Percentiles rank a stretch among this genome's conserved stretches.
phyloP scores from a whole-genome alignment of 2,888 invertebrate genomes.

The Himalopsyche japonica region DNA sequence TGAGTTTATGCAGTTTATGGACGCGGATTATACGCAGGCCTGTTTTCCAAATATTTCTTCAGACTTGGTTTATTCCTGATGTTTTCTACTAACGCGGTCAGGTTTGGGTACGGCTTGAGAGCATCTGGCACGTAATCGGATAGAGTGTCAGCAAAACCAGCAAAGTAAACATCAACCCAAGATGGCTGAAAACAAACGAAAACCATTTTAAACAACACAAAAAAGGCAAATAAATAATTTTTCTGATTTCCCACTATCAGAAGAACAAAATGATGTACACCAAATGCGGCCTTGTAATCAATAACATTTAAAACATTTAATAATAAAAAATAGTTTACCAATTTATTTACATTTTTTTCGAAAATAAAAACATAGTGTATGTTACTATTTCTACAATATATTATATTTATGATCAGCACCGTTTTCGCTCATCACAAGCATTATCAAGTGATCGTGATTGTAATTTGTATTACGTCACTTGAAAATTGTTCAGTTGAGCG shows the following conservation, averaged over 20 bases:
- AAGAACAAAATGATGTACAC: neutral
- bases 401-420: too few relatives aligned
- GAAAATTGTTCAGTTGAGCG: too few relatives aligned
- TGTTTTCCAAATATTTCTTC: constrained; percentile 44
- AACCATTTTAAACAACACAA: neutral
- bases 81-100: constrained; percentile 42
- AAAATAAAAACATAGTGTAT: too few relatives aligned
- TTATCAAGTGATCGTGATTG: too few relatives aligned
- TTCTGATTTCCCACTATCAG: neutral
- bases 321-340: too few relatives aligned
- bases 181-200: constrained; percentile 45
- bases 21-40: constrained; percentile 35
- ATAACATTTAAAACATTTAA: too few relatives aligned
- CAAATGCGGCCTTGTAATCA: neutral
- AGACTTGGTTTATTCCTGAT: constrained; percentile 44
- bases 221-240: too few relatives aligned
- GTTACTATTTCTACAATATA: too few relatives aligned
- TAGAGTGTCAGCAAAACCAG: constrained; percentile 49
- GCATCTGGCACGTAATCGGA: constrained; percentile 42
- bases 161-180: constrained; percentile 53
- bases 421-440: too few relatives aligned
- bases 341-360: too few relatives aligned
- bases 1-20: too few relatives aligned
- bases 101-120: constrained; percentile 43
- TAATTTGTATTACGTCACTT: too few relatives aligned